phyloP scores from a whole-genome alignment of 2,888 invertebrate genomes.

The Hymenopus coronatus region DNA sequence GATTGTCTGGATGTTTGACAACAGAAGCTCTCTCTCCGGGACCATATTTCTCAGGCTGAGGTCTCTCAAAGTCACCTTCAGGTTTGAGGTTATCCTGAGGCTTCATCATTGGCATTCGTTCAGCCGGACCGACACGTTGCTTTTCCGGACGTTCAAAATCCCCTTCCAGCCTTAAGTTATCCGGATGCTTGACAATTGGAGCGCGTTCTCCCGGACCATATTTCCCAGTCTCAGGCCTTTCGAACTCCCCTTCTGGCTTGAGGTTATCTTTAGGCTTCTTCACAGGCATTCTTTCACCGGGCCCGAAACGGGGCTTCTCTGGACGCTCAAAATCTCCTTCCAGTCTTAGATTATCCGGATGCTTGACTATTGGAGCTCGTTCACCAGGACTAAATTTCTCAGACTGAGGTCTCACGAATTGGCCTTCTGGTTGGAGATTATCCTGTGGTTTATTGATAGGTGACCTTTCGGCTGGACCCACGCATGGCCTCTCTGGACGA shows the following conservation, averaged over 20 bases:
- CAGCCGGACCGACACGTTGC: constrained; percentile 47
- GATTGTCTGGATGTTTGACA: constrained; percentile 62
- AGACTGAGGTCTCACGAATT: constrained; percentile 42
- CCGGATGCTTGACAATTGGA: constrained; percentile 49
- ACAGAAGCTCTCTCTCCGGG: constrained; percentile 61
- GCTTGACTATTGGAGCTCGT: constrained; percentile 57
- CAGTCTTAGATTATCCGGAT: constrained; percentile 57
- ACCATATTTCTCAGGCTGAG: constrained; percentile 47
- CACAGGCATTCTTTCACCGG: constrained; percentile 42
- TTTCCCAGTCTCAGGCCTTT: too few relatives aligned
- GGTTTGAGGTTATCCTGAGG: constrained; percentile 45
- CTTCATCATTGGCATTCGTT: constrained; percentile 36
- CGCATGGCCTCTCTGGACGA: constrained; percentile 40
- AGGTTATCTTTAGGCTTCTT: constrained; percentile 42
- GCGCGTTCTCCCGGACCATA: too few relatives aligned
- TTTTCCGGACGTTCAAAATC: constrained; percentile 39
- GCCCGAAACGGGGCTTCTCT: constrained; percentile 46
- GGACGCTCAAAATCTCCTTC: constrained; percentile 48
- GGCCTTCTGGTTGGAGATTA: constrained; percentile 54
- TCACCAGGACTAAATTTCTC: constrained; percentile 54
- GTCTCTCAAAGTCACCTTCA: constrained; percentile 50
- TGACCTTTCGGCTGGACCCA: constrained; percentile 38
- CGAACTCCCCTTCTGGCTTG: constrained; percentile 41
- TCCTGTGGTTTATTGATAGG: constrained; percentile 47
- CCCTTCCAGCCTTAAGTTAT: constrained; percentile 64